Evolutionary conservation across 1,140 invertebrate species (phyloP).

Genomic region (Drosophila micromelanica): DNA sequence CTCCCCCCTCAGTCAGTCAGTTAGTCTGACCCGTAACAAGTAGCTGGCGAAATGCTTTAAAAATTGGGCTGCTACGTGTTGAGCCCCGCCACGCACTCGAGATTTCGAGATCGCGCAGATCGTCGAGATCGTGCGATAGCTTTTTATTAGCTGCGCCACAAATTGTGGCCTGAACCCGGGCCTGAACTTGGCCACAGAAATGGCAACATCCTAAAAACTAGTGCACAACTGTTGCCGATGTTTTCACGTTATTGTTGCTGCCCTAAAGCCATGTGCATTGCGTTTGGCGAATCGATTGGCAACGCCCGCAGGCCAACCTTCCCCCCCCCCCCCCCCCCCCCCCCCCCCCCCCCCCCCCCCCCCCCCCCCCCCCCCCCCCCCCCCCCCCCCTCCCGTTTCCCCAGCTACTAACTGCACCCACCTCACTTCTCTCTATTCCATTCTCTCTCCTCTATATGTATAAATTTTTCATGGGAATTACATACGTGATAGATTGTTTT

Average conservation of each 20-base stretch:
- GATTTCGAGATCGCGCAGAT: conserved; percentile 30
- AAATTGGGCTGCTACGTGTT: conserved; percentile 78
- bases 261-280: conserved; percentile 60
- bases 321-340: too few species aligned
- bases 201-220: conserved; percentile 53
- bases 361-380: too few species aligned
- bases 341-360: too few species aligned
- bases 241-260: conserved; percentile 2
- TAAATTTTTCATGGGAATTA: conserved; percentile 81
- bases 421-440: background rate
- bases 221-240: conserved; percentile 41
- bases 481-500: conserved; percentile 81
- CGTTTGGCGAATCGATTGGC: conserved; percentile 75
- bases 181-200: conserved; percentile 44
- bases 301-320: conserved; percentile 42
- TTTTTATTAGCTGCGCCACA: conserved; percentile 69
- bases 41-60: conserved; percentile 74
- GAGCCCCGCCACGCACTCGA: conserved; percentile 61
- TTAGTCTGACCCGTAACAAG: conserved; percentile 70
- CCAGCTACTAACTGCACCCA: background rate
- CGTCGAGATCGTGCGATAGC: conserved; percentile 73
- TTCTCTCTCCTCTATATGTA: conserved; percentile 3
- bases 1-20: too few species aligned
- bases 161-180: conserved; percentile 64
- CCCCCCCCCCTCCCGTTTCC: too few species aligned